phyloP scores from a whole-genome alignment of 2,113 vertebrate species.

The Dolichotis patagonum region DNA sequence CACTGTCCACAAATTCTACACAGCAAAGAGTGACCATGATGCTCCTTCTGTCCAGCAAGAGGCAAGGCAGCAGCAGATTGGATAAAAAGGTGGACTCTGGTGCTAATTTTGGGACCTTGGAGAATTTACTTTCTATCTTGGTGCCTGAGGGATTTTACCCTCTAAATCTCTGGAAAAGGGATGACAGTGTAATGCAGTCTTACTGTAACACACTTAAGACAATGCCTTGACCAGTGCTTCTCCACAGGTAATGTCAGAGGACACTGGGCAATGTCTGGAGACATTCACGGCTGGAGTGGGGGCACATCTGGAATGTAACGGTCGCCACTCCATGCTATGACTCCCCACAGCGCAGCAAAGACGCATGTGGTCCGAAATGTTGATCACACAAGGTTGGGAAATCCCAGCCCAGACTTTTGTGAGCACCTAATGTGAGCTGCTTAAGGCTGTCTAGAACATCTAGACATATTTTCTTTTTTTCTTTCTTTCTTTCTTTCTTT shows the following conservation, averaged over 20 bases:
- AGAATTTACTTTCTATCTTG: neutral
- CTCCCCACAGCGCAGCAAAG: neutral
- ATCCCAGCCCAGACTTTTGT: neutral
- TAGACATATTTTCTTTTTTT: neutral
- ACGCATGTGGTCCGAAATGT: neutral
- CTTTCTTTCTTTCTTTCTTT: too few relatives aligned
- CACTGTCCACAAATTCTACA: accelerated
- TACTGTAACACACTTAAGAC: neutral
- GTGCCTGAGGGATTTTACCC: neutral
- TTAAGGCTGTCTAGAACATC: neutral
- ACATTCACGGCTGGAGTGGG: neutral
- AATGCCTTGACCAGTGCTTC: neutral
- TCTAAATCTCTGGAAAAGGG: neutral
- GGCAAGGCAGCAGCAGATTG: neutral
- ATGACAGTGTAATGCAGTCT: neutral
- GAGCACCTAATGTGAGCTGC: neutral
- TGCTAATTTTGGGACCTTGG: neutral
- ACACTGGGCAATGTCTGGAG: neutral
- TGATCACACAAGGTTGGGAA: neutral
- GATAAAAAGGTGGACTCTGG: neutral
- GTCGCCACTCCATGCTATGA: accelerated
- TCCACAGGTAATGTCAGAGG: neutral
- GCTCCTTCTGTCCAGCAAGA: accelerated
- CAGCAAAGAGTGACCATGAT: neutral
- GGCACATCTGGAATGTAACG: neutral